phyloP scores from a whole-genome alignment of 1,140 invertebrate species.

The Drosophila littoralis region DNA sequence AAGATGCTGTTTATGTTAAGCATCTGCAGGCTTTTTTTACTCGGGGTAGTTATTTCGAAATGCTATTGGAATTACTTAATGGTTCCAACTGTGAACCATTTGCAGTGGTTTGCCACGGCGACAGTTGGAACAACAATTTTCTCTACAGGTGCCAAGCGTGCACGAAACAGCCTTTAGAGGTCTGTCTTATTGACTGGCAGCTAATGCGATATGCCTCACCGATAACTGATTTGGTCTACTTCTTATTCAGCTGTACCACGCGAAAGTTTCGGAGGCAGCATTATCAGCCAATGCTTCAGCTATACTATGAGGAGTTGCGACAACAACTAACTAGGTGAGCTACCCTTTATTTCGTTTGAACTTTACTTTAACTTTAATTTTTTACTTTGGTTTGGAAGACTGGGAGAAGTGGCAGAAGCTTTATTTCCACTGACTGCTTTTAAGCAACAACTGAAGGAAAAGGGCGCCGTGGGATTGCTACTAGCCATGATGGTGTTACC shows the following conservation, averaged over 20 bases:
- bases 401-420: constrained; percentile 80
- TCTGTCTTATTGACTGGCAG: constrained; percentile 86
- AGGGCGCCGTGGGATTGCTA: constrained; percentile 75
- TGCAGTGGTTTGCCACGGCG: constrained; percentile 86
- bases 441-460: constrained; percentile 73
- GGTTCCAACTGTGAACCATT: constrained; percentile 75
- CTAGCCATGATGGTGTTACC: constrained; percentile 82
- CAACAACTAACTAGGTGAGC: constrained; percentile 67
- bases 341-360: not conserved
- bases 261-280: constrained; percentile 84
- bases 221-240: constrained; percentile 86
- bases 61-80: constrained; percentile 43
- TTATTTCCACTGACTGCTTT: constrained; percentile 85
- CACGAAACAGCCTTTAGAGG: constrained; percentile 53
- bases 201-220: constrained; percentile 86
- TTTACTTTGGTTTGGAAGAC: constrained; percentile 52
- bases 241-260: constrained; percentile 86
- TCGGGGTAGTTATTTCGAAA: constrained; percentile 48
- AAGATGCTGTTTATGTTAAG: constrained; percentile 24
- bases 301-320: constrained; percentile 86
- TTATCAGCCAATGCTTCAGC: constrained; percentile 85
- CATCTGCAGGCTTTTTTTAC: constrained; percentile 53
- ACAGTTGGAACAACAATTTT: constrained; percentile 86
- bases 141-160: constrained; percentile 84
- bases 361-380: constrained; percentile 36